phyloP scores from a whole-genome alignment of 2,888 invertebrate genomes.

The Pogonocherus hispidulus region DNA sequence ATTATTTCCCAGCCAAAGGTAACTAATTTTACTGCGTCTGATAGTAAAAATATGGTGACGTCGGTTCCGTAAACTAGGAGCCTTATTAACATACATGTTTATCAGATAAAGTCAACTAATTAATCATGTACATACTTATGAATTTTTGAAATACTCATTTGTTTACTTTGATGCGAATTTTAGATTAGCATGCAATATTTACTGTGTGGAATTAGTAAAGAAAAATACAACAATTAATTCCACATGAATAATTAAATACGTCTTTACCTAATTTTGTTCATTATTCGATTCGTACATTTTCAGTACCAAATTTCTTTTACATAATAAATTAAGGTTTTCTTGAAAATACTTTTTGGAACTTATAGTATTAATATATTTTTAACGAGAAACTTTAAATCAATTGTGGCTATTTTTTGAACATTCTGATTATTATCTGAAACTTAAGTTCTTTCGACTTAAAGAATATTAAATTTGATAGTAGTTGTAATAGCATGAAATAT shows the following conservation, averaged over 20 bases:
- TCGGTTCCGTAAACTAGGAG: background rate
- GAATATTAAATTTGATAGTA: no score
- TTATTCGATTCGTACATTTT: background rate
- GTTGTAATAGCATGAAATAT: no score
- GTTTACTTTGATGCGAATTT: conserved; percentile 10
- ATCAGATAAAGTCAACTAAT: conserved; percentile 23
- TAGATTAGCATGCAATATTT: conserved; percentile 23
- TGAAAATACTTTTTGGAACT: no score
- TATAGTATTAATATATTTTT: no score
- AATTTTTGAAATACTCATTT: conserved; percentile 14
- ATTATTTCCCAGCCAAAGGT: background rate
- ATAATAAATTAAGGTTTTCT: no score
- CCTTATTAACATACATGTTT: conserved; percentile 10
- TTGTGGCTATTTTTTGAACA: no score
- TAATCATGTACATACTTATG: conserved; percentile 19
- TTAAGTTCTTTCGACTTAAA: no score
- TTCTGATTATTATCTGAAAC: no score
- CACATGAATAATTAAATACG: background rate
- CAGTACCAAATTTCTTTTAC: no score
- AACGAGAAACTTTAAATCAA: no score
- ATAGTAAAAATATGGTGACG: conserved; percentile 7
- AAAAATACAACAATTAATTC: background rate
- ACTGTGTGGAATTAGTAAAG: conserved; percentile 1
- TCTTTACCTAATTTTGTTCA: background rate
- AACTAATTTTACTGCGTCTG: conserved; percentile 3